These are phyloP conservation scores for Sebastes vulpes DNA, from an alignment of 2,797 vertebrate genomes.

Conservation along the genomic window DNA sequence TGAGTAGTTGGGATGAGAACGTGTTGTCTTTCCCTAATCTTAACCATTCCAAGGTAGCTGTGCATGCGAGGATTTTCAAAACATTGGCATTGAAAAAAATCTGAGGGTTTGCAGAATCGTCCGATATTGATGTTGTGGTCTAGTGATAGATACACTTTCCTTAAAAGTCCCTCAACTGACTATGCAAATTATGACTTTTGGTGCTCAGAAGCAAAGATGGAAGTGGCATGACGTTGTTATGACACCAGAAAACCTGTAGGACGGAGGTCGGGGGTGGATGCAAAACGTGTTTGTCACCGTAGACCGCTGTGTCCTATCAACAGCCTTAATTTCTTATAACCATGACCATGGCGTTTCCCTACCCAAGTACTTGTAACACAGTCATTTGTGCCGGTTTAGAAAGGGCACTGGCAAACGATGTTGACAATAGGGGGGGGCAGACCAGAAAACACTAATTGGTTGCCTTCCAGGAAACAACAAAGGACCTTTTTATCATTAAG, in stretches of 20 bases:
- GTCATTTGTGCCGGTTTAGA: background rate
- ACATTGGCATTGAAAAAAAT: background rate
- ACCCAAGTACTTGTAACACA: background rate
- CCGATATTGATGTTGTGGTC: background rate
- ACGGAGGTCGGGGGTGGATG: background rate
- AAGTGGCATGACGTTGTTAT: background rate
- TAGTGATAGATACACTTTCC: background rate
- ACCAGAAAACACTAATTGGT: background rate
- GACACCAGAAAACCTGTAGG: background rate
- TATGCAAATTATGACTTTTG: background rate
- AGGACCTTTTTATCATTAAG: background rate
- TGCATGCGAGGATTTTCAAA: background rate
- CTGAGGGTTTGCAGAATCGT: background rate
- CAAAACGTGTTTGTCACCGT: background rate
- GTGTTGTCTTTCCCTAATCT: background rate
- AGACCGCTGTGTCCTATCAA: background rate
- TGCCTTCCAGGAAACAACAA: background rate
- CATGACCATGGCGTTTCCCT: background rate
- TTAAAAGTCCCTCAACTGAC: background rate
- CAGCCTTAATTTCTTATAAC: background rate
- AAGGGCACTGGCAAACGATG: background rate
- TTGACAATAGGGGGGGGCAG: background rate
- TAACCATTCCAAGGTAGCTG: background rate
- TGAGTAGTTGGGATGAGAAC: too few species aligned
- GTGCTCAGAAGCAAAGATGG: background rate